A percentile compares a stretch with the other conserved stretches of the same genome.
Evolutionary conservation across 2,113 vertebrate genomes (phyloP).

Genomic region (Myotis davidii): DNA sequence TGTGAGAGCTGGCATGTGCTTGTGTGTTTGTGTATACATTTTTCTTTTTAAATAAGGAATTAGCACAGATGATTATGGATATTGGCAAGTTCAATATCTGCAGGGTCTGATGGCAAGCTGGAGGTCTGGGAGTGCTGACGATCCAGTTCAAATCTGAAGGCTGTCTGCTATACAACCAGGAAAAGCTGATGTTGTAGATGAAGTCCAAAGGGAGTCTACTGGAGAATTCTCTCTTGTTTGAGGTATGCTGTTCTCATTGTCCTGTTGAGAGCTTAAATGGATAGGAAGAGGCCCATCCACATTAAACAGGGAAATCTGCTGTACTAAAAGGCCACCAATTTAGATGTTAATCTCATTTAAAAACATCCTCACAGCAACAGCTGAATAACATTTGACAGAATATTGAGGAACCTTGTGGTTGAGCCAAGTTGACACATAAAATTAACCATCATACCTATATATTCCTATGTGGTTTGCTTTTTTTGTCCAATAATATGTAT

Average conservation of each 20-base stretch:
- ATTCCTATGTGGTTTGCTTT: not conserved
- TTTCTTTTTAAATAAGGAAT: not conserved
- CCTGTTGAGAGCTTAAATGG: not conserved
- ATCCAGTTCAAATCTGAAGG: not conserved
- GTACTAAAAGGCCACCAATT: not conserved
- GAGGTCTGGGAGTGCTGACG: not conserved
- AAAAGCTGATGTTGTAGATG: not conserved
- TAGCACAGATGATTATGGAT: not conserved
- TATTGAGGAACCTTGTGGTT: not conserved
- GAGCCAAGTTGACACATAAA: not conserved
- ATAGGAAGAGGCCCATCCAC: not conserved
- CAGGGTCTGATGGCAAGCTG: too few species aligned
- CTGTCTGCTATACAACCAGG: not conserved
- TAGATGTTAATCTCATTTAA: not conserved
- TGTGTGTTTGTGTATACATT: too few species aligned
- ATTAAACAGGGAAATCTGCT: not conserved
- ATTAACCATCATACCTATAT: not conserved
- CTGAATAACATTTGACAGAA: not conserved
- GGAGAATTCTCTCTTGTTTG: not conserved
- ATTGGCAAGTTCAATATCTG: not conserved
- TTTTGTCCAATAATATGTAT: not conserved
- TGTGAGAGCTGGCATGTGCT: too few species aligned
- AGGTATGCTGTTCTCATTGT: not conserved
- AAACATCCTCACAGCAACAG: not conserved
- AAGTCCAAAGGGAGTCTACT: not conserved